Conservation (phyloP, 2,797 vertebrate species). For the Cossypha dichroa region DNA sequence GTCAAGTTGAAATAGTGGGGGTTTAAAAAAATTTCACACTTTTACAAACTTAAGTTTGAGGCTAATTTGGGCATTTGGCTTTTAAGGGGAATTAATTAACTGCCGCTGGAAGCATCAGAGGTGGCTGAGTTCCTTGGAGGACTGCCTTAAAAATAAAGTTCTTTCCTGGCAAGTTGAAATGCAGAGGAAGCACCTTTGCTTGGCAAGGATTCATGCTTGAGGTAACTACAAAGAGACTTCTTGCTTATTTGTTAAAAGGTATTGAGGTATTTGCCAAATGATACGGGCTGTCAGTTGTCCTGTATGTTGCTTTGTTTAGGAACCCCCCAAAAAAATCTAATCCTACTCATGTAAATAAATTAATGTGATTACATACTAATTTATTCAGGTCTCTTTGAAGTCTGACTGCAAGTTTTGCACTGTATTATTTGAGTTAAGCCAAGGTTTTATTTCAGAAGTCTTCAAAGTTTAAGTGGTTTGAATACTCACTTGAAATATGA, state of each 20-base stretch:
- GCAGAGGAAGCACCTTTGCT: not conserved
- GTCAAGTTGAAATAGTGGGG: fast-evolving
- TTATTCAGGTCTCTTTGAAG: not conserved
- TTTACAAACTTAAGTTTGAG: fast-evolving
- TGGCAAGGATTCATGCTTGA: not conserved
- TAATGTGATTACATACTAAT: fast-evolving
- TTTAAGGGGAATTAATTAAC: not conserved
- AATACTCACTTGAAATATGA: not conserved
- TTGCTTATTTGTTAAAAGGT: not conserved
- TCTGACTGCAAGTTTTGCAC: not conserved
- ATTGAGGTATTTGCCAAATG: not conserved
- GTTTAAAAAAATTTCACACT: fast-evolving
- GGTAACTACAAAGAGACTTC: not conserved
- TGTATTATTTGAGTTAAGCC: not conserved
- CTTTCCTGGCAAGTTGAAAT: not conserved
- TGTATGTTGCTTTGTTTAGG: not conserved
- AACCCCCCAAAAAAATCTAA: not conserved
- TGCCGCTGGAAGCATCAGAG: fast-evolving
- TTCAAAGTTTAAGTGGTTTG: not conserved
- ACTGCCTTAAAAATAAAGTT: not conserved
- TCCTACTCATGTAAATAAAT: not conserved
- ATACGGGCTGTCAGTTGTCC: not conserved
- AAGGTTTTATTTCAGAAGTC: not conserved
- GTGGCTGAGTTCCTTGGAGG: not conserved
- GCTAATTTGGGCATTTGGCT: fast-evolving